Percentiles rank a stretch among this genome's conserved stretches.
These are phyloP conservation scores for Xestia c-nigrum DNA, from an alignment of 2,888 invertebrate genomes.

Conservation along the genomic window DNA sequence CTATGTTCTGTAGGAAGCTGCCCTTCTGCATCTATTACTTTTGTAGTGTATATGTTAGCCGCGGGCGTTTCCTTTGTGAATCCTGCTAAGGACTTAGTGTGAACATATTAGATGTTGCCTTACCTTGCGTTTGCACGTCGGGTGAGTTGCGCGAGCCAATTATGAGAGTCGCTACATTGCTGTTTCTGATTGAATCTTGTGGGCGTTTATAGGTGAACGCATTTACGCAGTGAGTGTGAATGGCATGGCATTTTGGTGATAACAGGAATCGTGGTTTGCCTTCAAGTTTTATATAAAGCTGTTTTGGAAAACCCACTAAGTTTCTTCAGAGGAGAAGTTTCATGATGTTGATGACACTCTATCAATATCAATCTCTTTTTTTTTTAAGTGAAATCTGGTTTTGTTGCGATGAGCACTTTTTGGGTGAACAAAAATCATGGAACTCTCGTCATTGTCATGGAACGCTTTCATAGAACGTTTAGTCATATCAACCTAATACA, in stretches of 20 bases:
- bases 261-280: not conserved
- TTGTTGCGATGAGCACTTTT: too few species aligned
- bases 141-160: conserved; percentile 19
- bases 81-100: conserved; percentile 29
- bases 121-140: conserved; percentile 27
- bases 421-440: too few species aligned
- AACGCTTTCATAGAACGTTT: too few species aligned
- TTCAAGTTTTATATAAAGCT: not conserved
- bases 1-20: not conserved
- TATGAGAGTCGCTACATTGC: conserved; percentile 5
- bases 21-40: not conserved
- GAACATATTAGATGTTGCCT: conserved; percentile 24
- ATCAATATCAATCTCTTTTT: too few species aligned
- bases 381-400: too few species aligned
- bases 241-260: not conserved
- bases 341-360: too few species aligned
- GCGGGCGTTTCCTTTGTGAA: conserved; percentile 48
- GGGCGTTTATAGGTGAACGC: not conserved
- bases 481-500: too few species aligned
- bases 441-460: too few species aligned
- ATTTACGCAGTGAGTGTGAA: not conserved
- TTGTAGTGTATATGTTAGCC: conserved; percentile 17
- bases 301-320: not conserved
- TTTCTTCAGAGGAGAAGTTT: not conserved
- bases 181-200: conserved; percentile 14